Conservation (phyloP, 2,888 invertebrate species). For the Bursaphelenchus okinawaensis region DNA sequence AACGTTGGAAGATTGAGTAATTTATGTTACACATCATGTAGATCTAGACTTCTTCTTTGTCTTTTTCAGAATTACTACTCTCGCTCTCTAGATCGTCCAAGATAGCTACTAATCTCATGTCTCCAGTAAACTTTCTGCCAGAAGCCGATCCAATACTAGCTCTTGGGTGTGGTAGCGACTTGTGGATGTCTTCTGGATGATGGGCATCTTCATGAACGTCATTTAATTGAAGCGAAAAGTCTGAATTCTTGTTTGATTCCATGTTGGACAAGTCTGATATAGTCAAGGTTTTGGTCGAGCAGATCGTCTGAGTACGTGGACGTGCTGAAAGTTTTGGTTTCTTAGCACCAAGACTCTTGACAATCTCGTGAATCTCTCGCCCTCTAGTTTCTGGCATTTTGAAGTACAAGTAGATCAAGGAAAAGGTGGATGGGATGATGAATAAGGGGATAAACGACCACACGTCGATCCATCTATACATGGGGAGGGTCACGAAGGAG, state of each 20-base stretch:
- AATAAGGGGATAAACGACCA: conserved; percentile 40
- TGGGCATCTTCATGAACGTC: background rate
- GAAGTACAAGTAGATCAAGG: conserved; percentile 25
- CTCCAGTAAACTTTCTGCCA: background rate
- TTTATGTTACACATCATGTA: too few species aligned
- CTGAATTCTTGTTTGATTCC: too few species aligned
- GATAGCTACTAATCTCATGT: background rate
- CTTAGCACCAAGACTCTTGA: conserved; percentile 9
- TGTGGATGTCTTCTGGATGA: background rate
- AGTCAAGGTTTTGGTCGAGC: too few species aligned
- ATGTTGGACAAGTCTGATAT: too few species aligned
- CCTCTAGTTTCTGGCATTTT: conserved; percentile 39
- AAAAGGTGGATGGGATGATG: conserved; percentile 33
- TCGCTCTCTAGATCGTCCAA: too few species aligned
- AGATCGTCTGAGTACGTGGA: too few species aligned
- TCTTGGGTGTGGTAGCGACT: too few species aligned
- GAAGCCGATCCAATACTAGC: background rate
- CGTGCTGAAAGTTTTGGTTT: background rate
- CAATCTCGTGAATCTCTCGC: conserved; percentile 36
- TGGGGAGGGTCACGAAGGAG: conserved; percentile 36
- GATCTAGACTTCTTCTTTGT: too few species aligned
- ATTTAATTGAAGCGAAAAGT: too few species aligned
- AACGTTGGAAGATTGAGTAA: too few species aligned
- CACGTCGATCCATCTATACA: conserved; percentile 28
- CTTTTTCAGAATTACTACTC: too few species aligned